A percentile compares a stretch with the other conserved stretches of the same genome.
Conservation (phyloP, 2,113 vertebrate genomes). For the Stigmatopora argus region DNA sequence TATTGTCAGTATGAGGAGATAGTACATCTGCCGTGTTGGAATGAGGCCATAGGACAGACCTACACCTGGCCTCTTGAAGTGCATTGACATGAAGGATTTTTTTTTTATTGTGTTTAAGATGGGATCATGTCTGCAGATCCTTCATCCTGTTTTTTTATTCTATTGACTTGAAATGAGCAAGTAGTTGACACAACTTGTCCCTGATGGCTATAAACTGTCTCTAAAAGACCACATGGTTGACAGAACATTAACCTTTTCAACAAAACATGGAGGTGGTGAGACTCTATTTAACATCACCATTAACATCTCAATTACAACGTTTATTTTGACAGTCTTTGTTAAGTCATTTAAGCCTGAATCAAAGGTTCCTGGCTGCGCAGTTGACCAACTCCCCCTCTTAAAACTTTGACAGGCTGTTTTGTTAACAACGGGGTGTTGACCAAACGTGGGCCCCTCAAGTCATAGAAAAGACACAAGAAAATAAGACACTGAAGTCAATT, state of each 20-base stretch:
- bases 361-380: conserved; percentile 28
- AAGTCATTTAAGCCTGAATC: conserved; percentile 37
- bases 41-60: background rate
- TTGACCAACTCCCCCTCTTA: conserved; percentile 18
- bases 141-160: background rate
- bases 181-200: background rate
- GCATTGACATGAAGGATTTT: background rate
- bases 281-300: conserved; percentile 25
- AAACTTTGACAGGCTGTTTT: conserved; percentile 14
- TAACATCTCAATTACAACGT: conserved; percentile 48
- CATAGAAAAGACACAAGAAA: background rate
- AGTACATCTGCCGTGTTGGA: conserved; percentile 1
- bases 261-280: conserved; percentile 9
- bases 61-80: background rate
- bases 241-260: conserved; percentile 3
- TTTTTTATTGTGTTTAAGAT: background rate
- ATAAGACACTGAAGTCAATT: background rate
- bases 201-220: conserved; percentile 11
- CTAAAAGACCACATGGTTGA: conserved; percentile 4
- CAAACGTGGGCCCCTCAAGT: conserved; percentile 7
- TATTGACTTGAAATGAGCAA: background rate
- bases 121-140: background rate
- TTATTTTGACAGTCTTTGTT: conserved; percentile 43
- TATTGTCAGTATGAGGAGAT: background rate
- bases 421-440: conserved; percentile 26